Evolutionary conservation across 2,113 vertebrate species (phyloP).

Genomic region (Tyrannus savana): DNA sequence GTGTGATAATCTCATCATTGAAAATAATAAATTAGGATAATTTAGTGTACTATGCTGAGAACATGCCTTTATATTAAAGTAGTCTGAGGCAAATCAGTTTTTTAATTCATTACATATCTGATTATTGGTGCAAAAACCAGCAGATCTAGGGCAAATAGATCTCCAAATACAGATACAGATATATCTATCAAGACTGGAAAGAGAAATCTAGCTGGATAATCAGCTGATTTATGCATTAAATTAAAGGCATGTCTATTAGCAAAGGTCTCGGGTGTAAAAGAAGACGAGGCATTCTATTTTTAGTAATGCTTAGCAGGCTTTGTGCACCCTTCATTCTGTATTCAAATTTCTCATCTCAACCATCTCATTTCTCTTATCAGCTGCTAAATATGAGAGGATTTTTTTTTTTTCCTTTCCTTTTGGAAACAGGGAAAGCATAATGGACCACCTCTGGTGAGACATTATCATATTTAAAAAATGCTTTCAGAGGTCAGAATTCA

Average conservation of each 20-base stretch:
- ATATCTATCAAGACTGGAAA: neutral
- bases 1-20: neutral
- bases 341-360: neutral
- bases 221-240: neutral
- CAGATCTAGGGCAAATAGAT: neutral
- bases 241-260: neutral
- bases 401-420: neutral
- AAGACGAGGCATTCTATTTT: neutral
- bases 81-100: neutral
- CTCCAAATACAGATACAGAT: neutral
- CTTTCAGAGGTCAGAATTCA: neutral
- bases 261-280: constrained; percentile 28
- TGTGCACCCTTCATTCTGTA: neutral
- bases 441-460: neutral
- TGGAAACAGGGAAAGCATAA: neutral
- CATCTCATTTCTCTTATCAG: neutral
- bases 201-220: neutral
- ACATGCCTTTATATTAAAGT: neutral
- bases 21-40: neutral
- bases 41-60: neutral
- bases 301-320: constrained; percentile 14
- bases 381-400: neutral
- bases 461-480: neutral
- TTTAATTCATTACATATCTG: neutral
- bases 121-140: neutral